Evolutionary conservation across 2,888 invertebrate species (phyloP), one percentile per base, ranked within the genome.

Genomic region (Lasioglossum marginatum): DNA sequence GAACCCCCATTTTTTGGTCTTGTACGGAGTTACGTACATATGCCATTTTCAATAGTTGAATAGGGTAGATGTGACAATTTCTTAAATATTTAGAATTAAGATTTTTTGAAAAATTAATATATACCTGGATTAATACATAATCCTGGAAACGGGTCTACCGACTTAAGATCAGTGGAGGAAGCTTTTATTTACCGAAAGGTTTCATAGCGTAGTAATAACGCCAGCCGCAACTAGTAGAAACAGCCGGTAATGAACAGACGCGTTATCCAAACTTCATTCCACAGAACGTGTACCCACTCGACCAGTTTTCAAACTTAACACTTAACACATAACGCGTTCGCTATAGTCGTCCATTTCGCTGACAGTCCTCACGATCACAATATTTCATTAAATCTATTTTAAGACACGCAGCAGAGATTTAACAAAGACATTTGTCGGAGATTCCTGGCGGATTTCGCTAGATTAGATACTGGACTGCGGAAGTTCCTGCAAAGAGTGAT

Each of bases 211-310:
- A 52, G 52, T 10, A 23, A 52, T 52, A 52, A 19, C 52, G 52
- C 14, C 60, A 2, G 16, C 34, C 66, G 66, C 66, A 19, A 66
- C 66, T 66, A 68, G 68, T 68, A 68, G 68, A 68, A 68, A 37
- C 68, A 37, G 37, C 68, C 37, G 37, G 37, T 37, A 68, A 68
- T 37, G 68, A 34, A 68, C 68, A 10, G 68, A 68, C 68, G 60
- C 34, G 57, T 66, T 66, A 34, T 34, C 66, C 66, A 34, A 68
- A 68, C 37, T 37, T 37, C 68, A 68, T 68, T 37, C 37, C 34
- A 37, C 23, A 23, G 19, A 37, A 60, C 60, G 27, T 60, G 60
- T 60, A 60, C 60, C 68, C 34, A 34, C 68, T 68, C 37, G 37
- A 37, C 34, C 68, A 68, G 68, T 68, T 68, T 37, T 37, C 68